Conservation (phyloP, 2,797 vertebrate species). For the Anguilla obscura region DNA sequence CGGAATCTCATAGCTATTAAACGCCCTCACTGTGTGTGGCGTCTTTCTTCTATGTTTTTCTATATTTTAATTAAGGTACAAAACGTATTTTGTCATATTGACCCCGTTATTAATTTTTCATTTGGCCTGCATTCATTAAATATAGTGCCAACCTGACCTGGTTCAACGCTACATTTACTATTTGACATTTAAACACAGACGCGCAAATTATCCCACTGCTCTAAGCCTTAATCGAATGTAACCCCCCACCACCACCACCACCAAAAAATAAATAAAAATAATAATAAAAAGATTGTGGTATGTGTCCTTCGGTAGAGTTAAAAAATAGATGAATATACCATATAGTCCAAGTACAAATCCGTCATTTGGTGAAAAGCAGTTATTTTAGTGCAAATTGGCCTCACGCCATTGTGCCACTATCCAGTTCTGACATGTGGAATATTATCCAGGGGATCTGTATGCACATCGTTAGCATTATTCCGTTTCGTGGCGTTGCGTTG, state of each 20-base stretch:
- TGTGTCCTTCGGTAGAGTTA: not conserved
- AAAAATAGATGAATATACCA: not conserved
- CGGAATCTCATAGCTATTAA: not conserved
- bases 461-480: constrained; percentile 3
- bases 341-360: not conserved
- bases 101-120: not conserved
- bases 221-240: not conserved
- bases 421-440: constrained; percentile 7
- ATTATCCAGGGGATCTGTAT: not conserved
- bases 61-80: not conserved
- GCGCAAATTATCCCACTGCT: not conserved
- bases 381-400: constrained; percentile 17
- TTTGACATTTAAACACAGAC: not conserved
- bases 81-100: not conserved
- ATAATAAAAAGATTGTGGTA: not conserved
- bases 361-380: not conserved
- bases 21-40: no score
- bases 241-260: not conserved
- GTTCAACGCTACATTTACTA: not conserved
- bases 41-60: not conserved
- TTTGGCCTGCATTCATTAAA: not conserved
- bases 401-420: not conserved
- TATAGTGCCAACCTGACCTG: not conserved
- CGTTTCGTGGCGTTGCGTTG: not conserved
- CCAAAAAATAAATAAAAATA: no score